These are phyloP conservation scores for Reinhardtius hippoglossoides DNA, from an alignment of 2,113 vertebrate genomes.

Conservation along the genomic window DNA sequence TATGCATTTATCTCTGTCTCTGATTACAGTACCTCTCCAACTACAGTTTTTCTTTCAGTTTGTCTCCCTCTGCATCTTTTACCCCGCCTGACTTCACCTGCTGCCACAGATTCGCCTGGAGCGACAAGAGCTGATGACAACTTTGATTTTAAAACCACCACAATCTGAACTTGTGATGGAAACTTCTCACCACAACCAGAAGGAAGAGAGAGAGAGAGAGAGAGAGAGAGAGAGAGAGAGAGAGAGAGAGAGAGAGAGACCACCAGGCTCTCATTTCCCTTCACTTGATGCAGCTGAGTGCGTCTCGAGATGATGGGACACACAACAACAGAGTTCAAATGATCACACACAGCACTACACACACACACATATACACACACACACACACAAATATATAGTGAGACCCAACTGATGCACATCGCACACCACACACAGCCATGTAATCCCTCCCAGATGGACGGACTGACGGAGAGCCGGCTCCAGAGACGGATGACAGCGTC, in stretches of 20 bases:
- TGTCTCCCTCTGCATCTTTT: slow-evolving; percentile 20
- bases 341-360: slow-evolving; percentile 9
- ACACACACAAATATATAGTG: slow-evolving; percentile 10
- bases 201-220: slow-evolving; percentile 27
- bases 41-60: neutral
- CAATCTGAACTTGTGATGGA: slow-evolving; percentile 49
- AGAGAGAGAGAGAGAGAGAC: no score
- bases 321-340: slow-evolving; percentile 40
- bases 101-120: slow-evolving; percentile 20
- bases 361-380: neutral
- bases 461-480: slow-evolving; percentile 22
- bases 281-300: neutral
- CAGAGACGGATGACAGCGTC: slow-evolving; percentile 28
- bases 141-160: slow-evolving; percentile 43
- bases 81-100: slow-evolving; percentile 25
- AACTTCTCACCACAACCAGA: slow-evolving; percentile 34
- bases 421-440: slow-evolving; percentile 23
- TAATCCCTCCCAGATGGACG: slow-evolving; percentile 56
- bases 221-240: no score
- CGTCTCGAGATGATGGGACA: neutral
- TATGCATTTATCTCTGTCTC: neutral
- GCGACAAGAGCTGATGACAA: slow-evolving; percentile 24
- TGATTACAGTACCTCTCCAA: neutral
- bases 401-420: neutral
- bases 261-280: slow-evolving; percentile 40